These are phyloP conservation scores for Poecilia latipinna DNA, from an alignment of 2,113 vertebrate genomes.

Conservation along the genomic window DNA sequence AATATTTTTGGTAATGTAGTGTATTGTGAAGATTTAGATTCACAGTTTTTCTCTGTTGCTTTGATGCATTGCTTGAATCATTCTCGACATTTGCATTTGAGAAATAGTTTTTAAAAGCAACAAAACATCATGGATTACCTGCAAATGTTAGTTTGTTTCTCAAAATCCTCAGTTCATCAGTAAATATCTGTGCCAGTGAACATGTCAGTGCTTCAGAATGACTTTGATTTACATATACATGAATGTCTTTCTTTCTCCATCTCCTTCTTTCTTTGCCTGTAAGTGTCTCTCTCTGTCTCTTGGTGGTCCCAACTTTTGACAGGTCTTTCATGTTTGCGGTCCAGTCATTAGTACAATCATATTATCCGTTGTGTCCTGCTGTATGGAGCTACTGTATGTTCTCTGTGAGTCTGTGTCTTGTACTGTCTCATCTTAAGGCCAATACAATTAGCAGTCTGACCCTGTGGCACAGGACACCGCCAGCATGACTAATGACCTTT, in stretches of 20 bases:
- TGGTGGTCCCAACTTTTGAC: constrained; percentile 68
- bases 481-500: constrained; percentile 54
- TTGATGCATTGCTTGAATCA: too few relatives aligned
- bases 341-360: constrained; percentile 68
- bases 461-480: constrained; percentile 53
- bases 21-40: too few relatives aligned
- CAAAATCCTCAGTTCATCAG: too few relatives aligned
- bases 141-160: too few relatives aligned
- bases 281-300: constrained; percentile 28
- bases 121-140: too few relatives aligned
- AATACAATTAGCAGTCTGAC: constrained; percentile 73
- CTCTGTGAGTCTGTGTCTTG: constrained; percentile 46
- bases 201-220: too few relatives aligned
- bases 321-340: constrained; percentile 70
- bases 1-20: too few relatives aligned
- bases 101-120: too few relatives aligned
- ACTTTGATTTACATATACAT: too few relatives aligned
- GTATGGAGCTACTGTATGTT: constrained; percentile 65
- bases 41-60: too few relatives aligned
- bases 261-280: not conserved
- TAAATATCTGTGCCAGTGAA: too few relatives aligned
- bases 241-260: not conserved
- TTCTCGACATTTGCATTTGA: too few relatives aligned
- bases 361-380: constrained; percentile 58
- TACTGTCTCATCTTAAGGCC: constrained; percentile 65